Evolutionary conservation across 2,888 invertebrate genomes (phyloP), one percentile per base, ranked within the genome.

Genomic region (Spisula solida): DNA sequence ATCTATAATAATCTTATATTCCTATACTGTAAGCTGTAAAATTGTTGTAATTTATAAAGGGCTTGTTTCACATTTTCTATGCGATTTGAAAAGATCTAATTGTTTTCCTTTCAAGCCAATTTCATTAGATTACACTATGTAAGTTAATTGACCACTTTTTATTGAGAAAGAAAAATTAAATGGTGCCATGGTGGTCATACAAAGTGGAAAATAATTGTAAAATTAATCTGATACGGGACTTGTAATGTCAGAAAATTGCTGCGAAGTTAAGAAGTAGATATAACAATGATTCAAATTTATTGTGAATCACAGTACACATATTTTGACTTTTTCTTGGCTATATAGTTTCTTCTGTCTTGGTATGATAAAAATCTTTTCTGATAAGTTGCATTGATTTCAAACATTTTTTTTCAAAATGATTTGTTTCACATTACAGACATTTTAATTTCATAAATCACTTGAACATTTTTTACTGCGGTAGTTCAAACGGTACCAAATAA

Each of bases 401-500:
- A 25, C 60, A 25, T 25, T 66, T 66, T 6, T 66, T 5, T 25
- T 25, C n/a, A 25, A 25, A 5, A 66, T 66, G n/a, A 25, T 66
- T 25, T 66, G 60, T 66, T 25, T 25, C n/a, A 66, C 10, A 66
- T 66, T 0, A 0, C 25, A 66, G 60, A 66, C 60, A 66, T 66
- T 66, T 60, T 66, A 66, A 75, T 75, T 60, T 75, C 75, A 75
- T 75, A 31, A 75, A 75, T 75, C 34, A 16, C 31, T 75, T 31
- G 41, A 75, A 34, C 5, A 25, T 4, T 18, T 75, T 20, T 70
- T 31, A 16, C 14, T 75, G 31, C n/a, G 29, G 1, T 18, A 34
- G 75, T 75, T 75, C 75, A 75, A 75, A 75, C 31, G 75, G 75
- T 75, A 75, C 75, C 75, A 75, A n/a, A 4, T 31, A 75, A 16